Evolutionary conservation across 2,113 vertebrate genomes (phyloP).

Genomic region (Crocuta crocuta): DNA sequence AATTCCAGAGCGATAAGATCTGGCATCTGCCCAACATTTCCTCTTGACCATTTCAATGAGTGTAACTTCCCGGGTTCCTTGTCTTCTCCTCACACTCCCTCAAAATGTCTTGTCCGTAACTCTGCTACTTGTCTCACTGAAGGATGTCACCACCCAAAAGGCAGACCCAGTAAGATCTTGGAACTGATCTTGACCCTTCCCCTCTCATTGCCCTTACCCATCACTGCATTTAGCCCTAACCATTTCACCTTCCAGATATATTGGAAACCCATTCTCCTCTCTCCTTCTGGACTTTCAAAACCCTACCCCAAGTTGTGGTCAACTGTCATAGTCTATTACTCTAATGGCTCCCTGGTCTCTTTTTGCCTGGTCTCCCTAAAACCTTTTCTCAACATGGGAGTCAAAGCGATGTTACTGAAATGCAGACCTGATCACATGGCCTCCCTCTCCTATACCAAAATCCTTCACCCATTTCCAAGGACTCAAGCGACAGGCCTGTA

Average conservation of each 20-base stretch:
- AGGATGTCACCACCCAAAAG: background rate
- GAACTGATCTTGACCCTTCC: background rate
- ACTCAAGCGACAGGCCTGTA: background rate
- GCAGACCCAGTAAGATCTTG: background rate
- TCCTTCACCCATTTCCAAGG: background rate
- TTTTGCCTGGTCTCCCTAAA: background rate
- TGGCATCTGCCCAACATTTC: background rate
- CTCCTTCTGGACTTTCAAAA: background rate
- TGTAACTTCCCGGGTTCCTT: background rate
- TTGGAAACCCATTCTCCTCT: background rate
- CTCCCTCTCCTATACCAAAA: background rate
- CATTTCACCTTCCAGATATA: background rate
- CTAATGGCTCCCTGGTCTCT: background rate
- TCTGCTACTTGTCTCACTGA: background rate
- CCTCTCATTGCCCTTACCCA: background rate
- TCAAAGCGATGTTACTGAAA: background rate
- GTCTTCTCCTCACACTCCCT: background rate
- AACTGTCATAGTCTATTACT: background rate
- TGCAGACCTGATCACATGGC: background rate
- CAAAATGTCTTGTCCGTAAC: background rate
- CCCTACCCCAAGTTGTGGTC: background rate
- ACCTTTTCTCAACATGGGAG: background rate
- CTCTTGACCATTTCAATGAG: background rate
- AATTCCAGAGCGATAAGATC: background rate
- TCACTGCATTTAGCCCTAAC: background rate